Conservation (phyloP, 2,888 invertebrate genomes). For the Molanna angustata region DNA sequence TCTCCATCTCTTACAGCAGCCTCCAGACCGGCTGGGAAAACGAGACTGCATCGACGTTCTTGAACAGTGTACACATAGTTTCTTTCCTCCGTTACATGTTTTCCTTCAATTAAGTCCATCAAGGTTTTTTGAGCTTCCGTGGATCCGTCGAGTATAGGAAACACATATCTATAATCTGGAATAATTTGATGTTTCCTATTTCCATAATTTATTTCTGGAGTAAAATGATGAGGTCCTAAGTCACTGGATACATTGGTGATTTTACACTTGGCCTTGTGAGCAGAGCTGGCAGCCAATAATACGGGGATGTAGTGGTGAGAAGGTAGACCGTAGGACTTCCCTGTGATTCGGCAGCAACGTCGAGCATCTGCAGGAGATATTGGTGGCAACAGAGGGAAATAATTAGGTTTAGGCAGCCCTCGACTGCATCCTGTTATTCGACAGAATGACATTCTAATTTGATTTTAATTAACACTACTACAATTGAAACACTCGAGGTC, state of each 20-base stretch:
- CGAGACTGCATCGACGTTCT: constrained; percentile 70
- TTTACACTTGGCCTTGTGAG: constrained; percentile 55
- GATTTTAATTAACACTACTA: not conserved
- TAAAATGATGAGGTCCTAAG: constrained; percentile 60
- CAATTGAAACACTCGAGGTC: not conserved
- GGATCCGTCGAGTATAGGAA: constrained; percentile 67
- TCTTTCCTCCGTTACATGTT: constrained; percentile 56
- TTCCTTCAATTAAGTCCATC: constrained; percentile 59
- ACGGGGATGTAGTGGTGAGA: constrained; percentile 80
- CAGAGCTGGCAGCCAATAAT: constrained; percentile 54
- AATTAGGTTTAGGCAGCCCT: constrained; percentile 77
- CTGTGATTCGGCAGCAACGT: constrained; percentile 74
- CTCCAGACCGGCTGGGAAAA: constrained; percentile 71
- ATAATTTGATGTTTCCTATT: constrained; percentile 65
- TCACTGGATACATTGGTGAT: constrained; percentile 64
- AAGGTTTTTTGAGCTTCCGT: constrained; percentile 64
- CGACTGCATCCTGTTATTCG: constrained; percentile 78
- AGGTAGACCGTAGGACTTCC: constrained; percentile 70
- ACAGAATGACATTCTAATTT: constrained; percentile 74
- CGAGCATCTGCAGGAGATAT: constrained; percentile 81
- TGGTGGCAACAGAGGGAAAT: constrained; percentile 76
- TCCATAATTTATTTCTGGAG: constrained; percentile 60
- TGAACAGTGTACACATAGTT: constrained; percentile 74
- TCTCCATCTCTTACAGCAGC: constrained; percentile 75
- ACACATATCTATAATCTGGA: constrained; percentile 71